phyloP scores from a whole-genome alignment of 1,140 invertebrate genomes.

The Drosophila subpulchrella region DNA sequence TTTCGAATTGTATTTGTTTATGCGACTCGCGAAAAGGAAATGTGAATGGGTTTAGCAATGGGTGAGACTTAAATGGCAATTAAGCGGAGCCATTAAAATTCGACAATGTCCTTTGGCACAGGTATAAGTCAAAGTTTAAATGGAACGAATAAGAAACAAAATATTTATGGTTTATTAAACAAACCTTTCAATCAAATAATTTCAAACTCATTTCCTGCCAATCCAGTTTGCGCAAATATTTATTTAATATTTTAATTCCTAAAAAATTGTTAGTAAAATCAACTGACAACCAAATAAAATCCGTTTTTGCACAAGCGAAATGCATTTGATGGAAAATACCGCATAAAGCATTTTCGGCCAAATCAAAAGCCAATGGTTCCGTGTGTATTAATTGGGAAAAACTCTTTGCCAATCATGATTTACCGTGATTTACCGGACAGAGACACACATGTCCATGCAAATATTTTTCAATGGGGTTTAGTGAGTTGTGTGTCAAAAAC shows the following conservation, averaged over 20 bases:
- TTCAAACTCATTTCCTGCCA: neutral
- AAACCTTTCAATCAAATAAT: neutral
- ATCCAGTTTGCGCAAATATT: slow-evolving; percentile 1
- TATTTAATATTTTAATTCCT: neutral
- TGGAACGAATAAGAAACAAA: neutral
- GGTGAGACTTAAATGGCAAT: neutral
- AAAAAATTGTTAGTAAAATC: neutral
- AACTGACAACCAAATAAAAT: neutral
- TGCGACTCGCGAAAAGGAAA: slow-evolving; percentile 11
- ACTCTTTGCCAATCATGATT: slow-evolving; percentile 41
- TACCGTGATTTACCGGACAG: slow-evolving; percentile 29
- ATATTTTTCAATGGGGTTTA: slow-evolving; percentile 34
- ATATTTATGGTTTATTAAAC: neutral
- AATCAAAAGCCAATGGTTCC: slow-evolving; percentile 44
- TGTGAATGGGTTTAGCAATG: neutral
- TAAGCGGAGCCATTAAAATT: slow-evolving; percentile 1
- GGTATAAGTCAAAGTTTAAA: neutral
- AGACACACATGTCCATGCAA: slow-evolving; percentile 19
- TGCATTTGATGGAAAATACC: slow-evolving; percentile 16
- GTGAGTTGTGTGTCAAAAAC: slow-evolving; percentile 35
- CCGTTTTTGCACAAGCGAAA: neutral
- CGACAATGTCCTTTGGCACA: neutral
- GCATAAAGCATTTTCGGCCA: slow-evolving; percentile 23
- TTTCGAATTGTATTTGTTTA: slow-evolving; percentile 36
- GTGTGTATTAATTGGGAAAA: slow-evolving; percentile 45